These are phyloP conservation scores for Pristionchus exspectatus DNA, from an alignment of 2,888 invertebrate species.

Conservation along the genomic window DNA sequence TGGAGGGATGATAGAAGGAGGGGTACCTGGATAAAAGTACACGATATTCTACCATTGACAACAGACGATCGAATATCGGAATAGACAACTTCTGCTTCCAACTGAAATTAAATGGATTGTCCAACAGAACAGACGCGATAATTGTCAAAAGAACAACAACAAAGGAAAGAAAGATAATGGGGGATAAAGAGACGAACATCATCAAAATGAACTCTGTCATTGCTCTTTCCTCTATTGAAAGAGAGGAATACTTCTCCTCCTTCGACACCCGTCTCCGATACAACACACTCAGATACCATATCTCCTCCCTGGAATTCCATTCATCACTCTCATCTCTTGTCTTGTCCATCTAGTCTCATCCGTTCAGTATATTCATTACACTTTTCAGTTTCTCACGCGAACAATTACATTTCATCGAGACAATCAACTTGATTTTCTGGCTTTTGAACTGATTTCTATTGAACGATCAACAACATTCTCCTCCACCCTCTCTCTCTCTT, in stretches of 20 bases:
- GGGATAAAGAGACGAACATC: slow-evolving; percentile 22
- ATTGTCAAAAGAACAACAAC: background rate
- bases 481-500: background rate
- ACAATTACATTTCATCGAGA: background rate
- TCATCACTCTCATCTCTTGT: background rate
- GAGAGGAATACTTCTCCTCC: slow-evolving; percentile 54
- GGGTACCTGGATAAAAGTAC: slow-evolving; percentile 42
- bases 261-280: slow-evolving; percentile 62
- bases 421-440: background rate
- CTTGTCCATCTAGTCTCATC: background rate
- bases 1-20: background rate
- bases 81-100: slow-evolving; percentile 43
- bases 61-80: slow-evolving; percentile 37
- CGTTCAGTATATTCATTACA: too few relatives aligned
- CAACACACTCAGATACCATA: slow-evolving; percentile 74
- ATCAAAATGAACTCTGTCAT: slow-evolving; percentile 51
- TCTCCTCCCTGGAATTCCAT: slow-evolving; percentile 73
- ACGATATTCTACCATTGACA: slow-evolving; percentile 42
- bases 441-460: background rate
- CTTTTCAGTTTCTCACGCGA: background rate
- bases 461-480: slow-evolving; percentile 30
- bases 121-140: background rate
- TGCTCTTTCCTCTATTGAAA: slow-evolving; percentile 50
- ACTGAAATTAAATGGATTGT: background rate
- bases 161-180: background rate